Evolutionary conservation across 2,113 vertebrate genomes (phyloP), one percentile per base, ranked within the genome.

Genomic region (Xiphorhynchus elegans): DNA sequence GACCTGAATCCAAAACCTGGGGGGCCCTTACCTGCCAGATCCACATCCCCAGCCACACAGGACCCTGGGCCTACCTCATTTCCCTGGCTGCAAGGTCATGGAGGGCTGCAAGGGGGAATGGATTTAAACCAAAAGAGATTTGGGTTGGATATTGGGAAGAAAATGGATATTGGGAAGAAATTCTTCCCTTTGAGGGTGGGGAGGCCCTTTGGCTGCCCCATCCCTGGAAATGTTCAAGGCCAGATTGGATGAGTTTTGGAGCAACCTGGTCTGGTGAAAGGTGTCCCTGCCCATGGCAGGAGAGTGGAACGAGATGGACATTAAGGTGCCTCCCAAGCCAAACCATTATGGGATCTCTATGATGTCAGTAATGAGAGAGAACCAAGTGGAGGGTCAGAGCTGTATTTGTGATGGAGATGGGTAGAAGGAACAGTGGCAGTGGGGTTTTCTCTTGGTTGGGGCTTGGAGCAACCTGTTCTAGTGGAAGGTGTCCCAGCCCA

Each of bases 1-100:
- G 76, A 44, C 4, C 11, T 2, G 0, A 6, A 4, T 25, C 3
- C 0, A 2, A 44, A 8, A 25, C 16, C 2, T 6, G 4, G 0
- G 0, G 17, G 24, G 2, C 3, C 6, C 21, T 24, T 11, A 5
- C 46, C 55, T 10, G 40, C 46, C 7, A 3, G 13, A 37, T 4
- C 20, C 35, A 1, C 35, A 1, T 31, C 89, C 44, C 68, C 39
- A 29, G 39, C 7, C 3, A 4, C 20, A 12, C 20, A 40, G 17
- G 11, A 69, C 8, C 29, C 59, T 7, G 70, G 1, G 10, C 19
- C 25, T 4, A 3, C 4, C 17, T 50, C 55, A 58, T 56, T 35
- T 47, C 52, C 50, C 37, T 16, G 19, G 17, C 56, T 42, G 4
- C 9, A 6, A 4, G 39, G 37, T 37, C 52, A 5, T 0, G 0